Conservation (phyloP, 2,797 vertebrate species). For the Arnoldichthys spilopterus region DNA sequence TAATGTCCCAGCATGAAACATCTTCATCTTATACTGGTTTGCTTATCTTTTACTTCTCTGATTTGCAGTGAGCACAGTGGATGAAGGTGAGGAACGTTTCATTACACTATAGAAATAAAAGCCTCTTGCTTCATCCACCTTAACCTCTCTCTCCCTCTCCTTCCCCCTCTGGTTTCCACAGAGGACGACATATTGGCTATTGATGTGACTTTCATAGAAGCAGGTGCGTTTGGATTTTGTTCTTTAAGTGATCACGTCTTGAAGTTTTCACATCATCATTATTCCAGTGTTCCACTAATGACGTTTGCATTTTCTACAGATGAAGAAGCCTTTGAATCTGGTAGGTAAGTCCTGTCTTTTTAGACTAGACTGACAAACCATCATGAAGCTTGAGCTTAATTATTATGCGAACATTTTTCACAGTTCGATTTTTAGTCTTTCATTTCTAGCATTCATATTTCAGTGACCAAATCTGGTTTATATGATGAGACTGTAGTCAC, state of each 20-base stretch:
- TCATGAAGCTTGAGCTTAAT: neutral
- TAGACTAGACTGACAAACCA: constrained; percentile 15
- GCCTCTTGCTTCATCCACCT: neutral
- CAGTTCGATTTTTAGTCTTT: no score
- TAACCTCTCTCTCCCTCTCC: neutral
- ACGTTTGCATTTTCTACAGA: constrained; percentile 74
- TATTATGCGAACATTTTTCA: neutral
- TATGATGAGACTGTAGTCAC: no score
- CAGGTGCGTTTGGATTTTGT: constrained; percentile 77
- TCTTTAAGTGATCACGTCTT: neutral
- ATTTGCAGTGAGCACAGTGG: constrained; percentile 87
- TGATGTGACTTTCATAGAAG: constrained; percentile 92
- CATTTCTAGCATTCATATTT: no score
- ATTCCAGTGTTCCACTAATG: neutral
- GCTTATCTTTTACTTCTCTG: constrained; percentile 60
- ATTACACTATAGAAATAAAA: neutral
- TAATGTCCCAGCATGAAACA: neutral
- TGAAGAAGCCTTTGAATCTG: constrained; percentile 97
- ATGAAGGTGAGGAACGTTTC: constrained; percentile 86
- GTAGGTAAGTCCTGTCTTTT: constrained; percentile 83
- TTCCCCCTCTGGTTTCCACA: constrained; percentile 60
- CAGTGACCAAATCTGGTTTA: no score
- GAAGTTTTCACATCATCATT: neutral
- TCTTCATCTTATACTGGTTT: constrained; percentile 3
- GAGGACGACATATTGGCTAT: constrained; percentile 91